Percentiles rank a stretch among this genome's conserved stretches.
Conservation (phyloP, 1,140 invertebrate species). For the Semibalanus balanoides region DNA sequence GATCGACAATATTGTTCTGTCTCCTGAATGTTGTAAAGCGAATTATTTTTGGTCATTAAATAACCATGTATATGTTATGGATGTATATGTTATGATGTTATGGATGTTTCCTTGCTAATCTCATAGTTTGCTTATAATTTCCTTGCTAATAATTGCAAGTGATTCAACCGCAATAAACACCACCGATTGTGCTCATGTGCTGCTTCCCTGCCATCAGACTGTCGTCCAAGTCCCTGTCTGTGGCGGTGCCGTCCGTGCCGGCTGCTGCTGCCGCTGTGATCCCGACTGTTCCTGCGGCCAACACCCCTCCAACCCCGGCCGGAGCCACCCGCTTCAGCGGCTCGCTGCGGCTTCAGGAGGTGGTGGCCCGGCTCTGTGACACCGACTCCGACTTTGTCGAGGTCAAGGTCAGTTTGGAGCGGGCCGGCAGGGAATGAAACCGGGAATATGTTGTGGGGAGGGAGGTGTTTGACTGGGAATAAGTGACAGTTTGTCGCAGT, state of each 20-base stretch:
- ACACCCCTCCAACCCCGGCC: conserved; percentile 52
- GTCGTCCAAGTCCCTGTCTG: neutral
- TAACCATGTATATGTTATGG: too few relatives aligned
- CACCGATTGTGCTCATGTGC: too few relatives aligned
- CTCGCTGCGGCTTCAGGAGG: conserved; percentile 46
- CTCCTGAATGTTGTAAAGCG: too few relatives aligned
- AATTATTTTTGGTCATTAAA: too few relatives aligned
- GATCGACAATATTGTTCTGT: too few relatives aligned
- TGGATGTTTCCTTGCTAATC: too few relatives aligned
- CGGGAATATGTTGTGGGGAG: neutral
- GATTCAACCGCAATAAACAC: too few relatives aligned
- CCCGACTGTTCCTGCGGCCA: conserved; percentile 21
- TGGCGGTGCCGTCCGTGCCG: too few relatives aligned
- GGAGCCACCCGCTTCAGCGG: conserved; percentile 63
- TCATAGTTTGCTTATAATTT: too few relatives aligned
- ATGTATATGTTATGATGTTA: too few relatives aligned
- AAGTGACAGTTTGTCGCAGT: neutral
- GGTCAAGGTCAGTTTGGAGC: neutral
- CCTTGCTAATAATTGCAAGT: too few relatives aligned
- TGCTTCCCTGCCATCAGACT: neutral
- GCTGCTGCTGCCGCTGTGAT: neutral
- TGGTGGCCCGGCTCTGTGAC: conserved; percentile 46
- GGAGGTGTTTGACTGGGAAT: conserved; percentile 12
- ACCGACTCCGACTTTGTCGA: conserved; percentile 23
- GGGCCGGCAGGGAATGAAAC: too few relatives aligned